Evolutionary conservation across 2,797 vertebrate genomes (phyloP).

Genomic region (Cheirogaleus major): DNA sequence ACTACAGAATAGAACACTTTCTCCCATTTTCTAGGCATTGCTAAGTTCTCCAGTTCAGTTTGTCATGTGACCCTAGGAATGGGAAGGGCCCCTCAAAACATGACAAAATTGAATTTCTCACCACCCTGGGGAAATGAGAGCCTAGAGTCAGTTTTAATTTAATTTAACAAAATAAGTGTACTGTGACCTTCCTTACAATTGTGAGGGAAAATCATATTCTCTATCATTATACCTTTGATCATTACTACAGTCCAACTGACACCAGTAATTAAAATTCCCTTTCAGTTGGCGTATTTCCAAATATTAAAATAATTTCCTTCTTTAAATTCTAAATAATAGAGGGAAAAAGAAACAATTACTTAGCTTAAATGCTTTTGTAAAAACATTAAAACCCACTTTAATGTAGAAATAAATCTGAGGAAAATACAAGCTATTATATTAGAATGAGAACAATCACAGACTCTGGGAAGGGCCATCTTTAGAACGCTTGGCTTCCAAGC

Average conservation of each 20-base stretch:
- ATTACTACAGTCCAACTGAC: neutral
- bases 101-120: neutral
- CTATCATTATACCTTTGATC: neutral
- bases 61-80: neutral
- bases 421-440: neutral
- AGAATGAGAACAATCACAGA: neutral
- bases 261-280: neutral
- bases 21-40: neutral
- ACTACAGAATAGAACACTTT: neutral
- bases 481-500: neutral
- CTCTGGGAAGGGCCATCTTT: neutral
- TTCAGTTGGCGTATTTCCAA: neutral
- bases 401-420: neutral
- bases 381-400: neutral
- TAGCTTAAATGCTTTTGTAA: neutral
- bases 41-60: neutral
- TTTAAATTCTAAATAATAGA: neutral
- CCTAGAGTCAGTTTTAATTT: neutral
- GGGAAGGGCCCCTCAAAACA: neutral
- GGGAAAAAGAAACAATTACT: neutral
- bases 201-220: neutral
- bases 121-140: neutral
- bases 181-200: neutral
- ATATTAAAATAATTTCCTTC: neutral
- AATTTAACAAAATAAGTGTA: neutral